These are phyloP conservation scores for Dermatemys mawii DNA, from an alignment of 2,113 vertebrate species.

Conservation along the genomic window DNA sequence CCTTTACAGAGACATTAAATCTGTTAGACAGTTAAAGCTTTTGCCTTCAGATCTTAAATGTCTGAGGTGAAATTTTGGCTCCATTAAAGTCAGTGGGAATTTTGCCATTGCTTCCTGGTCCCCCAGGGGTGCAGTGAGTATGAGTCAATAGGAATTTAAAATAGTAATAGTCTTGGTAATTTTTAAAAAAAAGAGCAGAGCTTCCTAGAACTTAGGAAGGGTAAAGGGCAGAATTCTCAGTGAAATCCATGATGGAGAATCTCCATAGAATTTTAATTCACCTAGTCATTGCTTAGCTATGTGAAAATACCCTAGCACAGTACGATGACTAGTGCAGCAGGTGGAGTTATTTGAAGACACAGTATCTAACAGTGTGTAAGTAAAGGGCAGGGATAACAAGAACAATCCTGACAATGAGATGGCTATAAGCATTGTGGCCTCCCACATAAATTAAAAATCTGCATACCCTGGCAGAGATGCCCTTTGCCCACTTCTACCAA, in stretches of 20 bases:
- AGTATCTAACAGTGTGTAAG: neutral
- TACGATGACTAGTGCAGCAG: neutral
- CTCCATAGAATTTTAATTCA: neutral
- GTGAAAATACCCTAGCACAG: neutral
- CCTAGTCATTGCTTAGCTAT: neutral
- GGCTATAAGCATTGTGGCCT: no score
- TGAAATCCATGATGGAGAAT: neutral
- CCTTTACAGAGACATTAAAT: neutral
- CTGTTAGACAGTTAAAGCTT: neutral
- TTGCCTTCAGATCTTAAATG: neutral
- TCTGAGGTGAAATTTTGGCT: neutral
- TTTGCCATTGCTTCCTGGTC: neutral
- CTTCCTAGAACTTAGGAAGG: no score
- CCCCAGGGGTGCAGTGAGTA: neutral
- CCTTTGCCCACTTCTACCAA: neutral
- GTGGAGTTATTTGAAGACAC: neutral
- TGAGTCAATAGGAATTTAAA: neutral
- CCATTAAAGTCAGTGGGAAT: neutral
- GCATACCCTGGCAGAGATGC: no score
- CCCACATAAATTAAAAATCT: no score
- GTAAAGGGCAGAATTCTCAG: neutral
- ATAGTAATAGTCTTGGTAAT: neutral
- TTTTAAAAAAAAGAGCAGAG: no score
- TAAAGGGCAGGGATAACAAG: no score
- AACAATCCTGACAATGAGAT: no score